Percentiles rank a stretch among this genome's conserved stretches.
These are phyloP conservation scores for Steinernema scapterisci DNA, from an alignment of 2,888 invertebrate genomes.

Conservation along the genomic window DNA sequence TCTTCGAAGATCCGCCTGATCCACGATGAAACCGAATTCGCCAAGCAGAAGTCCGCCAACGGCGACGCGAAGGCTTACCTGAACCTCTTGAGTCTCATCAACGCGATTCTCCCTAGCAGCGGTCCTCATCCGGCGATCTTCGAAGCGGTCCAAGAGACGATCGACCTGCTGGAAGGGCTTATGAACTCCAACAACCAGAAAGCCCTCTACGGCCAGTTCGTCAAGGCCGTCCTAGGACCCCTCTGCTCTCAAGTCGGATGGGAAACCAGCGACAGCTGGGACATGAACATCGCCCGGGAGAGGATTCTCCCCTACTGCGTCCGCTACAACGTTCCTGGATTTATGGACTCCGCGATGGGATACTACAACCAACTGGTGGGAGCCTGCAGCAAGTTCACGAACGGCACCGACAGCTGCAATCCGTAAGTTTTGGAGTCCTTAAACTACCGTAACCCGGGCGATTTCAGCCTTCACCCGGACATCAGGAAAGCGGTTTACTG, in stretches of 20 bases:
- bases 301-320: slow-evolving; percentile 44
- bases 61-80: slow-evolving; percentile 36
- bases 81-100: slow-evolving; percentile 39
- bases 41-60: slow-evolving; percentile 36
- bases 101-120: background rate
- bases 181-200: background rate
- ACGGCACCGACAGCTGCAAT: slow-evolving; percentile 48
- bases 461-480: slow-evolving; percentile 42
- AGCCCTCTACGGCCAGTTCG: slow-evolving; percentile 8
- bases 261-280: slow-evolving; percentile 11
- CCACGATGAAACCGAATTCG: slow-evolving; percentile 40
- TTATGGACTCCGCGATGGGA: slow-evolving; percentile 4
- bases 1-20: slow-evolving; percentile 39
- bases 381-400: slow-evolving; percentile 38
- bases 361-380: slow-evolving; percentile 36
- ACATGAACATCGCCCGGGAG: slow-evolving; percentile 19
- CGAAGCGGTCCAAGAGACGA: slow-evolving; percentile 33
- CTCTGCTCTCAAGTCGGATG: background rate
- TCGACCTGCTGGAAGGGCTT: slow-evolving; percentile 8
- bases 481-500: slow-evolving; percentile 47
- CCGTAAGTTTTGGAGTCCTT: slow-evolving; percentile 34
- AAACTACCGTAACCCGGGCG: background rate
- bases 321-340: slow-evolving; percentile 37
- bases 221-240: background rate
- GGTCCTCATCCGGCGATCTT: slow-evolving; percentile 35